Evolutionary conservation across 64 coral and sea anemone genomes (phyloP).

Genomic region (Dendronephthya gigantea): DNA sequence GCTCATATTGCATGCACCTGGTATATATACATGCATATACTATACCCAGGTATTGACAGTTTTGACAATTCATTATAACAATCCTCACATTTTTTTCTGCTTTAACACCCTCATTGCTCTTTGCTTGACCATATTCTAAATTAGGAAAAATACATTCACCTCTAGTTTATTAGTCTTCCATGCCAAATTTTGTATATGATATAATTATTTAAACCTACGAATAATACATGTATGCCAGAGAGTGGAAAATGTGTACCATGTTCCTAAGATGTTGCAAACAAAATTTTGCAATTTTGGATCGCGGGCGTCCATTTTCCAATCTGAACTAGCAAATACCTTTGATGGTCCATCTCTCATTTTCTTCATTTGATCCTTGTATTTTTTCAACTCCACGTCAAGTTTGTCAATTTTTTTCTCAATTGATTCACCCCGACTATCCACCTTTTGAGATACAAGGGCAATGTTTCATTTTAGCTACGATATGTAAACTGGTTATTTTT

Average conservation of each 20-base stretch:
- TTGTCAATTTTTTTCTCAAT: slow-evolving; percentile 93
- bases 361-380: slow-evolving; percentile 99
- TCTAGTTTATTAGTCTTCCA: no score
- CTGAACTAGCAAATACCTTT: no score
- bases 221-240: no score
- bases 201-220: no score
- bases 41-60: background rate
- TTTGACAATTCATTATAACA: background rate
- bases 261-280: no score
- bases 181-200: no score
- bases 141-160: background rate
- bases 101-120: slow-evolving; percentile 84
- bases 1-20: no score
- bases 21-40: no score
- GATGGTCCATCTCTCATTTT: slow-evolving; percentile 99
- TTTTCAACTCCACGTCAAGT: slow-evolving; percentile 76
- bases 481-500: background rate
- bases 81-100: slow-evolving; percentile 84
- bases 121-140: slow-evolving; percentile 96
- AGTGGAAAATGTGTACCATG: no score
- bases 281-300: no score
- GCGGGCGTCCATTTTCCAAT: no score
- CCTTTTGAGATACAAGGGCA: slow-evolving; percentile 22
- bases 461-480: background rate
- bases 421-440: slow-evolving; percentile 95